Conservation (phyloP, 2,797 vertebrate genomes). For the Cyprinodon diabolis region DNA sequence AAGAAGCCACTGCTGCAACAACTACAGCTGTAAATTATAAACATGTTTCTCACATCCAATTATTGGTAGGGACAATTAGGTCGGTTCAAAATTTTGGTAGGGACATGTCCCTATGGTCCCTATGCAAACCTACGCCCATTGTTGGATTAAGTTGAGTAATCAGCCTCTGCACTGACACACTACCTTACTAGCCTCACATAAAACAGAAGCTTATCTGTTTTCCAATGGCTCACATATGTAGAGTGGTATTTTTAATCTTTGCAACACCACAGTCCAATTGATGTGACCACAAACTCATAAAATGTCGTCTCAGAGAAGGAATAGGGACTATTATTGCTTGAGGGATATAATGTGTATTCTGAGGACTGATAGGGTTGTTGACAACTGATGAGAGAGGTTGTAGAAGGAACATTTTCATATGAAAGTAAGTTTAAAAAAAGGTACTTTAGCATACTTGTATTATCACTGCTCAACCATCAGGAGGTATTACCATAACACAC, state of each 20-base stretch:
- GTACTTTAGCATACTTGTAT: conserved; percentile 10
- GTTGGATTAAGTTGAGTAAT: conserved; percentile 34
- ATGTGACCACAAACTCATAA: conserved; percentile 53
- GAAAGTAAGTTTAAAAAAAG: conserved; percentile 19
- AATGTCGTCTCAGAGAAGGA: conserved; percentile 35
- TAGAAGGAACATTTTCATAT: conserved; percentile 27
- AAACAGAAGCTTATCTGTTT: conserved; percentile 41
- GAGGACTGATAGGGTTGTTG: conserved; percentile 20
- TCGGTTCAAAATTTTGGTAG: too few species aligned
- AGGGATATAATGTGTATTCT: conserved; percentile 28
- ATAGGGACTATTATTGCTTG: conserved; percentile 32
- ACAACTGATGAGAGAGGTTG: conserved; percentile 24
- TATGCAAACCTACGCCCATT: too few species aligned
- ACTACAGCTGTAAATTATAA: too few species aligned
- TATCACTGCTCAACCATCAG: conserved; percentile 22
- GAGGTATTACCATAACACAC: conserved; percentile 16
- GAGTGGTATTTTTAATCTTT: conserved; percentile 41
- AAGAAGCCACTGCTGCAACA: too few species aligned
- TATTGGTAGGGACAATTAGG: too few species aligned
- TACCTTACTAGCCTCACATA: conserved; percentile 50
- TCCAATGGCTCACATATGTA: conserved; percentile 37
- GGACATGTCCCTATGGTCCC: too few species aligned
- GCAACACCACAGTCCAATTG: conserved; percentile 44
- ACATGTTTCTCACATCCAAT: too few species aligned
- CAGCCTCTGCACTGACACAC: conserved; percentile 47